Conservation (phyloP, 2,888 invertebrate species). For the Euphydryas editha region DNA sequence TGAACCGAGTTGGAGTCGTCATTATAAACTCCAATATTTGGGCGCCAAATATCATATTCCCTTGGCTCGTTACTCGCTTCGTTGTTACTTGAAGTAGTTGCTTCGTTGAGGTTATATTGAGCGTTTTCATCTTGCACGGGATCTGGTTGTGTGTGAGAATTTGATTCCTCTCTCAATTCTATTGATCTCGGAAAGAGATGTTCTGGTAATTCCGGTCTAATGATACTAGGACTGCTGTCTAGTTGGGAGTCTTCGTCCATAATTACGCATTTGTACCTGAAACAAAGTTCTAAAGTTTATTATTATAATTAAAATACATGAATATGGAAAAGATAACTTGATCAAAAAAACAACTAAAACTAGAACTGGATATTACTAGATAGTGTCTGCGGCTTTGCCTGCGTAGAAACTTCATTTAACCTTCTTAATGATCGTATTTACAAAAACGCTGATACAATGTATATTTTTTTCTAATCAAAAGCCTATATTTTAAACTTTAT, state of each 20-base stretch:
- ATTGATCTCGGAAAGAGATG: conserved; percentile 32
- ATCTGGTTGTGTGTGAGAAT: neutral
- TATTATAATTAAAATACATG: too few species aligned
- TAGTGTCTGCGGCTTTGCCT: too few species aligned
- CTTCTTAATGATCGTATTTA: too few species aligned
- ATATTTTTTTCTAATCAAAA: too few species aligned
- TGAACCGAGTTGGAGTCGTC: neutral
- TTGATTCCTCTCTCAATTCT: neutral
- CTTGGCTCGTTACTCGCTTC: neutral
- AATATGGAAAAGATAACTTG: too few species aligned
- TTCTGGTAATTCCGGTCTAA: conserved; percentile 44
- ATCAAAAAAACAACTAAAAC: too few species aligned
- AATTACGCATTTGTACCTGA: conserved; percentile 13
- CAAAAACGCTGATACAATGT: too few species aligned
- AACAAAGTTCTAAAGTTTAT: neutral
- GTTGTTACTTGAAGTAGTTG: neutral
- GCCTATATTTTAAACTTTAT: too few species aligned
- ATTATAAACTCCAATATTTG: neutral
- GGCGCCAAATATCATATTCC: neutral
- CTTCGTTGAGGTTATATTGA: neutral
- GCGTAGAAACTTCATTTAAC: too few species aligned
- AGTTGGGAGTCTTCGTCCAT: conserved; percentile 35
- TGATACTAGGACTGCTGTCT: conserved; percentile 45
- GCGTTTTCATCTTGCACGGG: conserved; percentile 2
- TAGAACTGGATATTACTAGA: too few species aligned